A percentile compares a stretch with the other conserved stretches of the same genome.
Evolutionary conservation across 2,797 vertebrate genomes (phyloP).

Genomic region (Ptychobarbus kaznakovi): DNA sequence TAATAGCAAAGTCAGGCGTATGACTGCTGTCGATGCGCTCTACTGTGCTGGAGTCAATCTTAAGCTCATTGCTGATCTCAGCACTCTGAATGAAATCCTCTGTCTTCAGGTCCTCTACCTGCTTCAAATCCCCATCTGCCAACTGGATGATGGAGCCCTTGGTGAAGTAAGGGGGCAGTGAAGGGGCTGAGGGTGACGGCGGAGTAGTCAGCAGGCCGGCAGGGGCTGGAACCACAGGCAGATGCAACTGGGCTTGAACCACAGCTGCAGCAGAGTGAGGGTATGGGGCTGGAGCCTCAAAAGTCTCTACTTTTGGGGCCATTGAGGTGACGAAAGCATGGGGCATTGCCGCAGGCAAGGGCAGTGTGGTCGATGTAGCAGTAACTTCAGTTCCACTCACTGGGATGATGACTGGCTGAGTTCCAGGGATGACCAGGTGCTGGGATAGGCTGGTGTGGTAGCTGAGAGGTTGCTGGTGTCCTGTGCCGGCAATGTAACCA

Average conservation of each 20-base stretch:
- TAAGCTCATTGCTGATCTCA: conserved; percentile 95
- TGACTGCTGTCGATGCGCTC: conserved; percentile 93
- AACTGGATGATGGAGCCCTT: conserved; percentile 99
- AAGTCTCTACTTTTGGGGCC: conserved; percentile 88
- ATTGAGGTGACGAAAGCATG: conserved; percentile 88
- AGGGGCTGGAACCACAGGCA: conserved; percentile 83
- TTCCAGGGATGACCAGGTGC: conserved; percentile 93
- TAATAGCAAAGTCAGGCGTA: conserved; percentile 87
- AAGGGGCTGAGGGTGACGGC: conserved; percentile 80
- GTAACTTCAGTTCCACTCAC: conserved; percentile 85
- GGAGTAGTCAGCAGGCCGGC: conserved; percentile 72
- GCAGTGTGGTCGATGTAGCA: conserved; percentile 73
- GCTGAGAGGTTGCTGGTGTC: conserved; percentile 82
- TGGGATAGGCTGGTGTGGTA: conserved; percentile 89
- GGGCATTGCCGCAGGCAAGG: conserved; percentile 86
- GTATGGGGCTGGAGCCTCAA: conserved; percentile 74
- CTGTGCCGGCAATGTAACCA: conserved; percentile 87
- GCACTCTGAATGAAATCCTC: conserved; percentile 99
- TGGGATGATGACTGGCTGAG: conserved; percentile 93
- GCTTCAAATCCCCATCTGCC: conserved; percentile 96
- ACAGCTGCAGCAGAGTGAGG: conserved; percentile 79
- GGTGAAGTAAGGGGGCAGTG: conserved; percentile 95
- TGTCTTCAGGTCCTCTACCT: conserved; percentile 96
- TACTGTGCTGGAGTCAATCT: conserved; percentile 98
- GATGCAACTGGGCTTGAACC: conserved; percentile 93